Evolutionary conservation across 2,113 vertebrate genomes (phyloP).

Genomic region (Psittacara wagleri): DNA sequence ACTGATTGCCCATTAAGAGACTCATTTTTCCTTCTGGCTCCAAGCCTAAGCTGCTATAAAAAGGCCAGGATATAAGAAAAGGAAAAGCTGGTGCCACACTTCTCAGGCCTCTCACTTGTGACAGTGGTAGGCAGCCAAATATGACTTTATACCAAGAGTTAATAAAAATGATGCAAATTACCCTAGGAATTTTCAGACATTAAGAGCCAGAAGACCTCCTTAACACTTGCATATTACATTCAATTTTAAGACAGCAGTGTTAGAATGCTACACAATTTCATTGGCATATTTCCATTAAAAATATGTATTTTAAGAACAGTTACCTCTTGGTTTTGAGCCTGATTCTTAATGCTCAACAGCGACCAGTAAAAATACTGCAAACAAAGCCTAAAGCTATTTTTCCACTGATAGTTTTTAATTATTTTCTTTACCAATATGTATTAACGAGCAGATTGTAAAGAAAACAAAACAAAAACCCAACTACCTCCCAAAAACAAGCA

Average conservation of each 20-base stretch:
- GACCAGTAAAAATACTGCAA: not conserved
- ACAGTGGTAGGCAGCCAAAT: not conserved
- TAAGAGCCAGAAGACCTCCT: not conserved
- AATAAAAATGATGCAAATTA: not conserved
- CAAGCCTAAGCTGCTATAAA: not conserved
- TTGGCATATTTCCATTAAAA: not conserved
- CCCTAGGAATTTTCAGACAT: not conserved
- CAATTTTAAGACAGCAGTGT: not conserved
- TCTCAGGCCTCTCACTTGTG: not conserved
- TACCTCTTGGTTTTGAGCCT: not conserved
- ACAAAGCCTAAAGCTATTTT: not conserved
- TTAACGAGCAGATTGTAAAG: not conserved
- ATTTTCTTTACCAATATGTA: not conserved
- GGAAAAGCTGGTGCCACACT: not conserved
- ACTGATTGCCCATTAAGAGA: not conserved
- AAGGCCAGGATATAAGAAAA: not conserved
- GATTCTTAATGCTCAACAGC: not conserved
- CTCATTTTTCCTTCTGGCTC: not conserved
- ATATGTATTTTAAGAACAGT: not conserved
- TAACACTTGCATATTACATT: not conserved
- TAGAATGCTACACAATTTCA: not conserved
- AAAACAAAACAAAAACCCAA: not conserved
- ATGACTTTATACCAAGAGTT: not conserved
- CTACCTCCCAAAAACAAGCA: not conserved
- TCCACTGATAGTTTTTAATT: not conserved